A percentile compares a stretch with the other conserved stretches of the same genome.
Conservation (phyloP, 2,113 vertebrate genomes). For the Cynoglossus semilaevis region DNA sequence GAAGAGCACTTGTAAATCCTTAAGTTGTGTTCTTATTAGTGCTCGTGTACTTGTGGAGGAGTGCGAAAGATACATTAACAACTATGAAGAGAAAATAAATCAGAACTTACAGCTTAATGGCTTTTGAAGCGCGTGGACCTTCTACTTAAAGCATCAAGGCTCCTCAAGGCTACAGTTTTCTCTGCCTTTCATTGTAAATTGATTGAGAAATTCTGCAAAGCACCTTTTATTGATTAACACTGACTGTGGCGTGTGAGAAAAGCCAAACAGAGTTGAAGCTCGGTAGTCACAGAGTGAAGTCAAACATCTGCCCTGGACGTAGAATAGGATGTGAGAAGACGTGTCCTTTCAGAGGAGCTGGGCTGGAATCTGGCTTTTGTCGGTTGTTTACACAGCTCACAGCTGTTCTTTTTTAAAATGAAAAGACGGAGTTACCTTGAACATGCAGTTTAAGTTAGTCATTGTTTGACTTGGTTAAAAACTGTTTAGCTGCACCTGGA, state of each 20-base stretch:
- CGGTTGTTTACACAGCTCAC: conserved; percentile 35
- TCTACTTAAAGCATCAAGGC: conserved; percentile 1
- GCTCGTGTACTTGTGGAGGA: neutral
- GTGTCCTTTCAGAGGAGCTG: conserved; percentile 3
- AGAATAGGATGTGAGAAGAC: conserved; percentile 38
- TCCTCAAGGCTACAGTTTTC: conserved; percentile 55
- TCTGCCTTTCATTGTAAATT: conserved; percentile 60
- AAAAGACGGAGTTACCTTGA: conserved; percentile 9
- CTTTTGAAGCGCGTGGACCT: conserved; percentile 4
- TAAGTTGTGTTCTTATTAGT: neutral
- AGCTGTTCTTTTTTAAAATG: conserved; percentile 14
- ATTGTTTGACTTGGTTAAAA: conserved; percentile 4
- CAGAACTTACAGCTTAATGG: conserved; percentile 8
- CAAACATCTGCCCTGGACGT: conserved; percentile 25
- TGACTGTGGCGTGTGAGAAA: conserved; percentile 49
- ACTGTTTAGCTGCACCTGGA: neutral
- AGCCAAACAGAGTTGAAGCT: conserved; percentile 51
- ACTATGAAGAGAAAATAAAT: conserved; percentile 10
- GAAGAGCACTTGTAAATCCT: neutral
- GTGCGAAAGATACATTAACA: neutral
- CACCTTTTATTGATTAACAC: conserved; percentile 51
- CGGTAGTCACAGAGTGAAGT: no score
- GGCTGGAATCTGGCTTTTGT: conserved; percentile 32
- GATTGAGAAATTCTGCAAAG: conserved; percentile 65
- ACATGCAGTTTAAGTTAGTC: neutral